A percentile compares a stretch with the other conserved stretches of the same genome.
Conservation (phyloP, 2,797 vertebrate genomes). For the Huso huso region DNA sequence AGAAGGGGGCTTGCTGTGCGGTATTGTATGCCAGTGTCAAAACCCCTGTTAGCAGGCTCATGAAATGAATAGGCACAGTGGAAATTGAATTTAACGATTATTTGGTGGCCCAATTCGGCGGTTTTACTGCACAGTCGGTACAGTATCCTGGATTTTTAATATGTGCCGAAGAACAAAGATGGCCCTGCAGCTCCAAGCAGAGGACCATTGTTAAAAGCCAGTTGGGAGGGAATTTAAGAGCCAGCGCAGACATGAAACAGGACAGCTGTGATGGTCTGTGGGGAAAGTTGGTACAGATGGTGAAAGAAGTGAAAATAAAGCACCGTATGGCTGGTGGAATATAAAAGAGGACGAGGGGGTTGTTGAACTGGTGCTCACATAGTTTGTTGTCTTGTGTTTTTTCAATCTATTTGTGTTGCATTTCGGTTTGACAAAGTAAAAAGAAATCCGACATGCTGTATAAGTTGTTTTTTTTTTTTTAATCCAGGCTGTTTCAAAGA, state of each 20-base stretch:
- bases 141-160: conserved; percentile 7
- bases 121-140: conserved; percentile 8
- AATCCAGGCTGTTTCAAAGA: no score
- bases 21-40: background rate
- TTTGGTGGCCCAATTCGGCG: conserved; percentile 1
- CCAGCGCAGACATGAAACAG: conserved; percentile 60
- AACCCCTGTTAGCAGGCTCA: conserved; percentile 7
- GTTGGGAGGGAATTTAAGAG: conserved; percentile 59
- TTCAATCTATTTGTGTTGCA: conserved; percentile 9
- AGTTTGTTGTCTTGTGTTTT: conserved; percentile 10
- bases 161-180: conserved; percentile 12
- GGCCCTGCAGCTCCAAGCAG: conserved; percentile 46
- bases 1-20: conserved; percentile 2
- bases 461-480: no score
- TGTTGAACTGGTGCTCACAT: conserved; percentile 25
- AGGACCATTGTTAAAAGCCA: conserved; percentile 35
- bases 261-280: conserved; percentile 74
- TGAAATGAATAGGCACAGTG: conserved; percentile 6
- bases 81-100: conserved; percentile 8
- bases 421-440: no score
- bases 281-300: conserved; percentile 74
- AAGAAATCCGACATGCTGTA: no score
- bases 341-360: conserved; percentile 44
- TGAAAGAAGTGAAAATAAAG: conserved; percentile 54
- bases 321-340: conserved; percentile 70